phyloP scores from a whole-genome alignment of 2,888 invertebrate genomes.

The Lasioglossum marginatum region DNA sequence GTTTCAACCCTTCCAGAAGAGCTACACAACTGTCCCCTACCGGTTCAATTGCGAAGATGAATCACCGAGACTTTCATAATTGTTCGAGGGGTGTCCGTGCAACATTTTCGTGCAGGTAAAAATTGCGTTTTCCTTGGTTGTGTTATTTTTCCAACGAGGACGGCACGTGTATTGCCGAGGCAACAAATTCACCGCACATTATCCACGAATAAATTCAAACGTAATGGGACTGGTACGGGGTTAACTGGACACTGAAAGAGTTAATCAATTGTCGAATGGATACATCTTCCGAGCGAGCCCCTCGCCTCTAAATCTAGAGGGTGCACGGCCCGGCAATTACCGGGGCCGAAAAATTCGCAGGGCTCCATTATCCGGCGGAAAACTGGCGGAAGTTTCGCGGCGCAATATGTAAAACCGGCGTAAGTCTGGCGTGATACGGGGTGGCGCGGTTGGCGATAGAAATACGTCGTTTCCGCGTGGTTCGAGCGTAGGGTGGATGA shows the following conservation, averaged over 20 bases:
- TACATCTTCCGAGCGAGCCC: neutral
- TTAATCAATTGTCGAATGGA: conserved; percentile 7
- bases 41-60: too few species aligned
- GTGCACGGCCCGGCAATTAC: conserved; percentile 16
- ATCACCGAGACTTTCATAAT: neutral
- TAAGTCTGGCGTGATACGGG: conserved; percentile 51
- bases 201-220: neutral
- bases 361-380: conserved; percentile 24
- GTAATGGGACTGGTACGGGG: neutral
- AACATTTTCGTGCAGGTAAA: neutral
- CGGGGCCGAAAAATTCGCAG: conserved; percentile 20
- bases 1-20: too few species aligned
- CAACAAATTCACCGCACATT: neutral
- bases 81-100: too few species aligned
- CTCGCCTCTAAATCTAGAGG: neutral
- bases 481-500: conserved; percentile 14
- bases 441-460: conserved; percentile 29
- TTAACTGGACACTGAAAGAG: neutral
- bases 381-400: conserved; percentile 51
- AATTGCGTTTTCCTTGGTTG: neutral
- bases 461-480: conserved; percentile 54
- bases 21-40: too few species aligned
- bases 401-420: conserved; percentile 54
- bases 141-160: neutral
- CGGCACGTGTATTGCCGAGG: neutral